Conservation (phyloP, 2,888 invertebrate species). For the Deilephila elpenor region DNA sequence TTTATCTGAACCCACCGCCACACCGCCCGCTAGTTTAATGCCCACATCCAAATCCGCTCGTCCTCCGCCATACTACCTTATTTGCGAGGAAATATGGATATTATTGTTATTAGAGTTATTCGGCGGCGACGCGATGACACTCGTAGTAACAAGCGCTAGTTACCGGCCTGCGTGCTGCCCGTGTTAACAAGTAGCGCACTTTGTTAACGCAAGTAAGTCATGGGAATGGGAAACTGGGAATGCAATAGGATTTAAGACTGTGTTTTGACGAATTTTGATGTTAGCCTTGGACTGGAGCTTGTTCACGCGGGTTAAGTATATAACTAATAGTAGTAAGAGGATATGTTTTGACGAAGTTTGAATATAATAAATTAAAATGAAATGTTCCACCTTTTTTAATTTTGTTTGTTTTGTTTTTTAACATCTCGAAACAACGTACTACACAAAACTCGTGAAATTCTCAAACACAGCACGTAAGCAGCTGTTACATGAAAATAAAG, state of each 20-base stretch:
- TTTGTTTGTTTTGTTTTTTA: too few species aligned
- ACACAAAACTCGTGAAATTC: neutral
- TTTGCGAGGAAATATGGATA: slow-evolving; percentile 79
- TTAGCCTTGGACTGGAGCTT: neutral
- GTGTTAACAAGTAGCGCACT: slow-evolving; percentile 34
- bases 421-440: neutral
- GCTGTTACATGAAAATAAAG: slow-evolving; percentile 14
- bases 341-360: too few species aligned
- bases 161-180: slow-evolving; percentile 47
- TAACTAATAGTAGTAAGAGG: too few species aligned
- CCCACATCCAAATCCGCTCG: slow-evolving; percentile 72
- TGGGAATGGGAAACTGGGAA: slow-evolving; percentile 13
- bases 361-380: too few species aligned
- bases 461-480: neutral
- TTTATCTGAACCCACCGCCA: neutral
- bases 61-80: slow-evolving; percentile 74
- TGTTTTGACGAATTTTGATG: neutral
- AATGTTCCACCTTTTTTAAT: too few species aligned
- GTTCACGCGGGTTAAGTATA: too few species aligned
- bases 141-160: slow-evolving; percentile 48
- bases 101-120: slow-evolving; percentile 75
- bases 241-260: neutral
- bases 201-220: slow-evolving; percentile 6
- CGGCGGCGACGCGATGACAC: slow-evolving; percentile 64
- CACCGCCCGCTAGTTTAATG: slow-evolving; percentile 39